A percentile compares a stretch with the other conserved stretches of the same genome.
Conservation (phyloP, 2,113 vertebrate genomes). For the Calypte anna region DNA sequence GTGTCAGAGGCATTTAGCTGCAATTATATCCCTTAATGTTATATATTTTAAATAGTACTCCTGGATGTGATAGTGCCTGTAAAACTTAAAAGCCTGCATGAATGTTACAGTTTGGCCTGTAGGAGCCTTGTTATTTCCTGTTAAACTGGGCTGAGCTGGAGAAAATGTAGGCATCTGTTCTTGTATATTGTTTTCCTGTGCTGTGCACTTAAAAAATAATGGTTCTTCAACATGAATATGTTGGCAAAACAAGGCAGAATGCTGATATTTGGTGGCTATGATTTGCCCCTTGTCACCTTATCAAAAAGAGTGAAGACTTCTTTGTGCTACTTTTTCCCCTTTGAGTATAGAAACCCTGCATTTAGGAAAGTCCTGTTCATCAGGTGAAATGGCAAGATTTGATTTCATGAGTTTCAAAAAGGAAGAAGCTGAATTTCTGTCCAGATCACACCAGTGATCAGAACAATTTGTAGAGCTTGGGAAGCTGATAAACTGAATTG, state of each 20-base stretch:
- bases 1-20: not conserved
- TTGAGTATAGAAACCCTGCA: not conserved
- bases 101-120: not conserved
- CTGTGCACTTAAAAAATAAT: not conserved
- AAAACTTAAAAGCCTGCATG: not conserved
- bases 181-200: not conserved
- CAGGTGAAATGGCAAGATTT: not conserved
- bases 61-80: not conserved
- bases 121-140: not conserved
- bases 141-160: not conserved
- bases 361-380: not conserved
- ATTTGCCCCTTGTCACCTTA: not conserved
- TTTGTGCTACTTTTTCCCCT: not conserved
- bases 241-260: not conserved
- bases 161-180: not conserved
- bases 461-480: not conserved
- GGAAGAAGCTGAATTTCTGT: not conserved
- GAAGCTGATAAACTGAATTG: not conserved
- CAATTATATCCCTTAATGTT: not conserved
- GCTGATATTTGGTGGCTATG: not conserved
- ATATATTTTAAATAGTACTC: not conserved
- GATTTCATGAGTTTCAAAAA: not conserved
- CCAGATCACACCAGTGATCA: rapidly evolving
- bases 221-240: not conserved
- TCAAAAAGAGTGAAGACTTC: not conserved